These are phyloP conservation scores for Botia almorhae DNA, from an alignment of 2,797 vertebrate species.

Conservation along the genomic window DNA sequence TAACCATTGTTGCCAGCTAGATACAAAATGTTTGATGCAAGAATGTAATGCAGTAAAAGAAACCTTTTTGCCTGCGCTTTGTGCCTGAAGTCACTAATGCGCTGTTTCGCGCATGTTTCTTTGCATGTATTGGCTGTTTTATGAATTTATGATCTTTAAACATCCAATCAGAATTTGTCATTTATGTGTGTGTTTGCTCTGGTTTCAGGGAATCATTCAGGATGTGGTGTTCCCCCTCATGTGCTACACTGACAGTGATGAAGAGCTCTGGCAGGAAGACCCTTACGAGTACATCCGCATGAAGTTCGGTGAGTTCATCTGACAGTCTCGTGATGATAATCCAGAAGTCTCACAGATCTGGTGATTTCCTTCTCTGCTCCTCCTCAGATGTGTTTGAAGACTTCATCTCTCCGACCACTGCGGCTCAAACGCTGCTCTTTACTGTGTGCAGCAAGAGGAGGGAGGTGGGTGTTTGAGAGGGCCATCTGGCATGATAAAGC, in stretches of 20 bases:
- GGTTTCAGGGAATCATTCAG: slow-evolving; percentile 93
- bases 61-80: too few species aligned
- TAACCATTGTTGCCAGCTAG: too few species aligned
- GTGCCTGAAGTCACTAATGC: too few species aligned
- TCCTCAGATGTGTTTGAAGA: slow-evolving; percentile 95
- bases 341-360: neutral
- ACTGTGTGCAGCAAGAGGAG: slow-evolving; percentile 99
- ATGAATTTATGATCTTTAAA: neutral
- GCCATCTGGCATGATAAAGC: slow-evolving; percentile 51
- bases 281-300: slow-evolving; percentile 99
- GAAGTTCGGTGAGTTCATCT: slow-evolving; percentile 89
- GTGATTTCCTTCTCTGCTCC: neutral
- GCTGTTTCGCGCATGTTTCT: too few species aligned
- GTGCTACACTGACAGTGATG: slow-evolving; percentile 99
- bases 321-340: too few species aligned
- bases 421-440: slow-evolving; percentile 96
- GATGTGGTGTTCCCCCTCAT: slow-evolving; percentile 99
- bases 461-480: slow-evolving; percentile 81
- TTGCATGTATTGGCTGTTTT: too few species aligned
- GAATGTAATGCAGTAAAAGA: too few species aligned
- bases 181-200: neutral
- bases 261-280: slow-evolving; percentile 98
- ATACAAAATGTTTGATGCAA: too few species aligned
- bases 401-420: slow-evolving; percentile 98
- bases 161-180: neutral